Evolutionary conservation across 1,140 invertebrate species (phyloP).

Genomic region (Oryctes rhinoceros): DNA sequence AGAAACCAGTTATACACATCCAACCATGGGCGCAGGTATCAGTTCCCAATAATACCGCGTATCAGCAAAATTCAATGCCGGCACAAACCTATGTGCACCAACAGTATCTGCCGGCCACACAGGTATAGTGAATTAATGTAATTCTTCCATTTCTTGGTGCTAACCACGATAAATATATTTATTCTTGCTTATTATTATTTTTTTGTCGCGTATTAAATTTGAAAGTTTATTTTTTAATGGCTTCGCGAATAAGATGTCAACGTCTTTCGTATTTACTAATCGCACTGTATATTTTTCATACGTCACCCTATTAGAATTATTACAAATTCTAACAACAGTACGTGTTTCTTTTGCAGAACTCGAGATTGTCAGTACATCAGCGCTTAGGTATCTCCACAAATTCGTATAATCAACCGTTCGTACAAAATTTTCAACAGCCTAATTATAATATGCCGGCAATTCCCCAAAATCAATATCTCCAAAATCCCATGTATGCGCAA

Average conservation of each 20-base stretch:
- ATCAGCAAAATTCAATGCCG: not conserved
- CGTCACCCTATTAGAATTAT: too few relatives aligned
- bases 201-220: too few relatives aligned
- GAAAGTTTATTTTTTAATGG: too few relatives aligned
- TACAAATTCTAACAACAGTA: too few relatives aligned
- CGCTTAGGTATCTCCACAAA: conserved; percentile 18
- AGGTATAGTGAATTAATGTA: not conserved
- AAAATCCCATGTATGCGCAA: conserved; percentile 11
- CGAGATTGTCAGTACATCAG: conserved; percentile 33
- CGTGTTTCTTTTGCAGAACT: not conserved
- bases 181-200: too few relatives aligned
- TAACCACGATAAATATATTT: too few relatives aligned
- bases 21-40: conserved; percentile 21
- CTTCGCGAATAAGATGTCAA: too few relatives aligned
- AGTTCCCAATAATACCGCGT: not conserved
- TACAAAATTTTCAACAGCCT: conserved; percentile 38
- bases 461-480: conserved; percentile 11
- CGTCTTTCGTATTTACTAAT: too few relatives aligned
- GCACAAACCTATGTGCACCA: not conserved
- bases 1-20: conserved; percentile 19
- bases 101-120: not conserved
- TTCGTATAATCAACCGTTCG: not conserved
- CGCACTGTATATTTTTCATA: too few relatives aligned
- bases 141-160: too few relatives aligned
- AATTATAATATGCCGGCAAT: conserved; percentile 23